phyloP scores from a whole-genome alignment of 2,113 vertebrate genomes.

The Apteryx mantelli region DNA sequence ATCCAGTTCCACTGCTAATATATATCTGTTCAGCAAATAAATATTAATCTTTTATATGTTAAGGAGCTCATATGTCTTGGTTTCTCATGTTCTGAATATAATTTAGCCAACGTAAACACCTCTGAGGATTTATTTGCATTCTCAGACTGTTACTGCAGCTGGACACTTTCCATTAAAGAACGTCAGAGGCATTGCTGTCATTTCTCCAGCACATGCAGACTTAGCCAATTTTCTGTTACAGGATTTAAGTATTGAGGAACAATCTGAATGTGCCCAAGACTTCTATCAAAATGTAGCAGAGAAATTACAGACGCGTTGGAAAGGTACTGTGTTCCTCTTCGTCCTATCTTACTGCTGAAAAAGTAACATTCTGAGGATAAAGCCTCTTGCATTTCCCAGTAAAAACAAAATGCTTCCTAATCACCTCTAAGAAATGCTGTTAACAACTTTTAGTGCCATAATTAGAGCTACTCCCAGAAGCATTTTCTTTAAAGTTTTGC shows the following conservation, averaged over 20 bases:
- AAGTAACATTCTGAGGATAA: neutral
- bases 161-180: neutral
- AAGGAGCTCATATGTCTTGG: neutral
- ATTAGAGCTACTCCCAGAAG: neutral
- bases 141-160: slow-evolving; percentile 37
- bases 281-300: slow-evolving; percentile 95
- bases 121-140: slow-evolving; percentile 6
- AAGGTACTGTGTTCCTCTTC: slow-evolving; percentile 78
- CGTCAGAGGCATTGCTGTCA: neutral
- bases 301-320: slow-evolving; percentile 88
- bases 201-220: neutral
- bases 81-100: neutral
- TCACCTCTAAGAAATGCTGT: neutral
- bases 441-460: neutral
- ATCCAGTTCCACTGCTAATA: neutral
- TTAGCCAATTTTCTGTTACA: slow-evolving; percentile 23
- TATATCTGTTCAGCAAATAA: neutral
- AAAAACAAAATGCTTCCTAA: neutral
- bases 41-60: neutral
- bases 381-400: neutral
- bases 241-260: slow-evolving; percentile 90
- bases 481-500: neutral
- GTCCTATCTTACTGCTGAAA: neutral
- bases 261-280: slow-evolving; percentile 94
- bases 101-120: neutral